These are phyloP conservation scores for Bucco capensis DNA, from an alignment of 2,113 vertebrate genomes.

Conservation along the genomic window DNA sequence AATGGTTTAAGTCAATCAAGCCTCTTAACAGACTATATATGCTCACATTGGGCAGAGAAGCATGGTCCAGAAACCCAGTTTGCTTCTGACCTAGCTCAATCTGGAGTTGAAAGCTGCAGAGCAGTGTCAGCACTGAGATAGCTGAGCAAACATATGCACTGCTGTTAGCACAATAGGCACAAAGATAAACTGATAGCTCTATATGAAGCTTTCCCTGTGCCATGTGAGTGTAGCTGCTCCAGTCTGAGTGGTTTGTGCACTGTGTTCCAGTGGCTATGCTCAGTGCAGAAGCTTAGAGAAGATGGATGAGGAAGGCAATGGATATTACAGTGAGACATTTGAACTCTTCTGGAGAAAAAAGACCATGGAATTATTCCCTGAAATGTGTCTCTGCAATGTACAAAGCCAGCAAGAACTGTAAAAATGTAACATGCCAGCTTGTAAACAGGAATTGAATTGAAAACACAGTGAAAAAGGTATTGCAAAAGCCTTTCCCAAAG, in stretches of 20 bases:
- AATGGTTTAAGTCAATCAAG: not conserved
- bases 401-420: not conserved
- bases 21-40: not conserved
- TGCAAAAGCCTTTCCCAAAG: not conserved
- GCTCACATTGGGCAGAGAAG: not conserved
- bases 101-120: not conserved
- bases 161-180: rapidly evolving
- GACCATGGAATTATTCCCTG: not conserved
- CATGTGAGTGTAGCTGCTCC: not conserved
- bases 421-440: not conserved
- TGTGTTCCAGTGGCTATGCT: rapidly evolving
- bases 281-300: not conserved
- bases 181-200: not conserved
- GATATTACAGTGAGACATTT: not conserved
- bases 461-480: not conserved
- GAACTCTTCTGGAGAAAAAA: not conserved
- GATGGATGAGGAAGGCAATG: not conserved
- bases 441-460: not conserved
- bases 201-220: rapidly evolving
- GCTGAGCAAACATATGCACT: not conserved
- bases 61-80: rapidly evolving
- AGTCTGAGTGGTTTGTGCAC: not conserved
- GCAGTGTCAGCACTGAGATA: rapidly evolving
- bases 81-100: not conserved
- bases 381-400: not conserved